Conservation (phyloP, 2,888 invertebrate species). For the Suillia variegata region DNA sequence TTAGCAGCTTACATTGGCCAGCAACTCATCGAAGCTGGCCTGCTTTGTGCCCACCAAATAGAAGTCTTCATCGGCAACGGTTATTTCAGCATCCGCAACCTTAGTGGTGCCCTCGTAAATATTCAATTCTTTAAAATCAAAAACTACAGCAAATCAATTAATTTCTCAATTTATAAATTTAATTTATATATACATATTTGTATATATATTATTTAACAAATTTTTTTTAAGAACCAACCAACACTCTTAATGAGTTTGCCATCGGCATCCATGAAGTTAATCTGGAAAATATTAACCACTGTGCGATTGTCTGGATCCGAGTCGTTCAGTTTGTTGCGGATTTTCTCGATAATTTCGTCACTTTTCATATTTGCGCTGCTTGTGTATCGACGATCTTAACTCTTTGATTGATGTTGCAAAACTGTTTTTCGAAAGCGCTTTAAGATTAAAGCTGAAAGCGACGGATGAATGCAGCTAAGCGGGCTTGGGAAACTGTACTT, state of each 20-base stretch:
- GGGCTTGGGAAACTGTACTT: background rate
- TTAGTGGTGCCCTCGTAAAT: slow-evolving; percentile 52
- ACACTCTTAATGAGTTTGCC: slow-evolving; percentile 55
- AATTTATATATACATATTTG: too few species aligned
- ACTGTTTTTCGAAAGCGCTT: background rate
- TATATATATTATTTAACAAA: too few species aligned
- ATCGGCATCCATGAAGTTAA: slow-evolving; percentile 55
- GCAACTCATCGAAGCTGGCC: slow-evolving; percentile 48
- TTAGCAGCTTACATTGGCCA: slow-evolving; percentile 42
- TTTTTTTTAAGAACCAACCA: slow-evolving; percentile 40
- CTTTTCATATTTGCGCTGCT: slow-evolving; percentile 51
- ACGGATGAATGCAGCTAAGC: background rate
- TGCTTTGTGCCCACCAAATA: slow-evolving; percentile 54
- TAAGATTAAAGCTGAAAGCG: background rate
- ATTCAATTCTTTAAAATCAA: slow-evolving; percentile 59
- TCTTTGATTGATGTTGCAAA: background rate
- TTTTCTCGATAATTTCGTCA: slow-evolving; percentile 57
- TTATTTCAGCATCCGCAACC: slow-evolving; percentile 48
- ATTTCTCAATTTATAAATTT: background rate
- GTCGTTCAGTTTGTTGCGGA: slow-evolving; percentile 51
- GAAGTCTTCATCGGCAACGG: slow-evolving; percentile 55
- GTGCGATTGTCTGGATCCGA: slow-evolving; percentile 54
- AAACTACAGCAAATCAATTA: slow-evolving; percentile 47
- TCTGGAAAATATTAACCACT: slow-evolving; percentile 53
- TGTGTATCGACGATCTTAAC: background rate